Evolutionary conservation across 2,797 vertebrate genomes (phyloP).

Genomic region (Ceryle rudis): DNA sequence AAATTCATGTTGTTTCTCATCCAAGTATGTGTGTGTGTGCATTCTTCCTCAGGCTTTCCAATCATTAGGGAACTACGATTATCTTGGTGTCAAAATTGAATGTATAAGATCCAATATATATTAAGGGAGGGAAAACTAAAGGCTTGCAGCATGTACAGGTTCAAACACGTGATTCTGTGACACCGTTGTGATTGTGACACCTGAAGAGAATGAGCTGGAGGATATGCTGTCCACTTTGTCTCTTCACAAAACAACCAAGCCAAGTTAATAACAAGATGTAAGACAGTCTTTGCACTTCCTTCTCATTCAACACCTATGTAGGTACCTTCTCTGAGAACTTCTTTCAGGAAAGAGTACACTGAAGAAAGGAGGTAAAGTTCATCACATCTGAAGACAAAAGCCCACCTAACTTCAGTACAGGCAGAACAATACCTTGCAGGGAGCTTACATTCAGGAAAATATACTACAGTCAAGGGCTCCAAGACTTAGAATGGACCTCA

Average conservation of each 20-base stretch:
- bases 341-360: neutral
- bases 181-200: too few species aligned
- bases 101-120: neutral
- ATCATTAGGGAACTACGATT: neutral
- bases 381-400: neutral
- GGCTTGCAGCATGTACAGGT: neutral
- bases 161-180: too few species aligned
- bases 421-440: neutral
- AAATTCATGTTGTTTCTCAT: neutral
- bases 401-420: neutral
- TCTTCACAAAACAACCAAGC: neutral
- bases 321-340: neutral
- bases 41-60: slow-evolving; percentile 3
- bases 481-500: neutral
- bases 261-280: neutral
- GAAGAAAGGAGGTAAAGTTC: neutral
- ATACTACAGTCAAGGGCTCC: neutral
- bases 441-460: neutral
- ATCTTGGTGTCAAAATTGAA: neutral
- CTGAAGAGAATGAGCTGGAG: neutral
- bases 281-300: fast-evolving
- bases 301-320: neutral
- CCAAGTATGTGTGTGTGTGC: neutral
- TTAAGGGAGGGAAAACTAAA: neutral
- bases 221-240: neutral